Evolutionary conservation across 2,888 invertebrate genomes (phyloP), one percentile per base, ranked within the genome.

Genomic region (Pollenia angustigena): DNA sequence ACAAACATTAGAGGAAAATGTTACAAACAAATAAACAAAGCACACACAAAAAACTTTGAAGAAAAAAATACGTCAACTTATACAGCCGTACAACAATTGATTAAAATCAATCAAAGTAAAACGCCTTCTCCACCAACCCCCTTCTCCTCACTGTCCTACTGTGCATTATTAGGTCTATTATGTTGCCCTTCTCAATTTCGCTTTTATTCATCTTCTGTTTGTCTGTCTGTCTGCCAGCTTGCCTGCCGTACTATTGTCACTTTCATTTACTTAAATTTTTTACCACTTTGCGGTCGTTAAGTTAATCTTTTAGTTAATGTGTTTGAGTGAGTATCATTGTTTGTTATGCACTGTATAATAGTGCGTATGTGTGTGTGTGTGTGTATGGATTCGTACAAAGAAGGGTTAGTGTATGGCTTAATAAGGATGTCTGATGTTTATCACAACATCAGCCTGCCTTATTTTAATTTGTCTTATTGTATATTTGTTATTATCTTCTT

Each of bases 251-350:
- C 32, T n/a, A 71, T 32, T 58, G 32, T 75, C 68, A 82, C 40
- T 69, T 76, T 16, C 52, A 58, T 68, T 54, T 74, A 46, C 64
- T 74, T 79, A 71, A n/a, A 58, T 69, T 85, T 68, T 79, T 78
- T 75, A 81, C 76, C 87, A 87, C 87, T 87, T 87, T 87, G 87
- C 84, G 87, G 87, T 87, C 87, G 87, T 87, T 84, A 84, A 87
- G 86, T 78, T 87, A 87, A 87, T 87, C 86, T 87, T 50, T 66
- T 66, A 48, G 74, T 78, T 40, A 68, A 7, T 1, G 40, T 68
- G 52, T 52, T 2, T 79, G 42, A 10, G 66, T 62, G 23, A 23
- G 2, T 52, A 18, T 48, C 16, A 46, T 2, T 46, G 40, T 75
- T 10, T 32, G 32, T 32, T 32, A 32, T 32, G 32, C 32, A 32